These are phyloP conservation scores for Eleutherodactylus coqui DNA, from an alignment of 2,797 vertebrate genomes.

Conservation along the genomic window DNA sequence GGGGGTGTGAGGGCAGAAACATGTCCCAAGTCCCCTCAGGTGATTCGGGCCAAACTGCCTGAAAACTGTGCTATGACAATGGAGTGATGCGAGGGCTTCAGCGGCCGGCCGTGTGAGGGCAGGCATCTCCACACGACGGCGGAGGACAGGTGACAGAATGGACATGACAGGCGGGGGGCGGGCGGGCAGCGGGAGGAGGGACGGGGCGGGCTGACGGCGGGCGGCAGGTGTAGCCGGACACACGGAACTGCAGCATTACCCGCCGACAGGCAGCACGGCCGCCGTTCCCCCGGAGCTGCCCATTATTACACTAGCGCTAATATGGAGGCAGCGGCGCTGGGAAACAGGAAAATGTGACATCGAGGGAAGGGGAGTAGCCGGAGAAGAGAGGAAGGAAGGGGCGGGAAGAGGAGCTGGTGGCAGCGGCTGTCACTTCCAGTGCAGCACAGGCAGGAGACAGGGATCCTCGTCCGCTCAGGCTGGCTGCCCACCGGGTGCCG, in stretches of 20 bases:
- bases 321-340: slow-evolving; percentile 44
- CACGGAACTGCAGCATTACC: not conserved
- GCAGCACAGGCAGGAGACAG: slow-evolving; percentile 58
- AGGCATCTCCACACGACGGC: no score
- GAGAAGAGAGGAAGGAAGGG: slow-evolving; percentile 57
- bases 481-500: slow-evolving; percentile 43
- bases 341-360: slow-evolving; percentile 61
- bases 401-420: slow-evolving; percentile 55
- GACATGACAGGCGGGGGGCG: not conserved
- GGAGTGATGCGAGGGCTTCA: no score
- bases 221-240: slow-evolving; percentile 18
- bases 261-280: not conserved
- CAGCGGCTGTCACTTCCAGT: slow-evolving; percentile 62
- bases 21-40: no score
- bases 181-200: not conserved
- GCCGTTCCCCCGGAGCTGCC: not conserved
- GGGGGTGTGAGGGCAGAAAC: no score
- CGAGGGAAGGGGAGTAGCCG: slow-evolving; percentile 57
- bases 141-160: not conserved
- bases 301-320: slow-evolving; percentile 1
- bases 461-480: slow-evolving; percentile 41
- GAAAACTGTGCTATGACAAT: no score
- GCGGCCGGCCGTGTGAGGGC: no score
- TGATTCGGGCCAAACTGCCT: no score
- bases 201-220: slow-evolving; percentile 32